phyloP scores from a whole-genome alignment of 2,797 vertebrate genomes.

The Coregonus ussuriensis region DNA sequence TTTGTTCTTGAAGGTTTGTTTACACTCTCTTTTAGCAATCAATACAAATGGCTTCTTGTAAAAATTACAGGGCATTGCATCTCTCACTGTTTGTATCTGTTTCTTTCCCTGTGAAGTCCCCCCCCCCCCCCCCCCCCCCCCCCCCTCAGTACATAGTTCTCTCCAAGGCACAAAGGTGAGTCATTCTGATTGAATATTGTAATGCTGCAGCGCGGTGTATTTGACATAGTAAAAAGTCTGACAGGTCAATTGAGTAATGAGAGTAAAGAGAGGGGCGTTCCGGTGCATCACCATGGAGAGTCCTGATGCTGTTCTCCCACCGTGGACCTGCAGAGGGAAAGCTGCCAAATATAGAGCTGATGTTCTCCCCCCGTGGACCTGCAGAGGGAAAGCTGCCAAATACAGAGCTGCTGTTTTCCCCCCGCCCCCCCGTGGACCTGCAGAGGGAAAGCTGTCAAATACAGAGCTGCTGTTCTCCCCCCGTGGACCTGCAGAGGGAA shows the following conservation, averaged over 20 bases:
- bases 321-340: neutral
- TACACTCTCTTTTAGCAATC: neutral
- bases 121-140: neutral
- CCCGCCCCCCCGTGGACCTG: no score
- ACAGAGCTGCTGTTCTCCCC: no score
- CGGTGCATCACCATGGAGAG: neutral
- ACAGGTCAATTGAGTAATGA: slow-evolving; percentile 9
- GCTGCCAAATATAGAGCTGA: neutral
- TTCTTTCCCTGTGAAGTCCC: neutral
- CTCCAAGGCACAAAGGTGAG: neutral
- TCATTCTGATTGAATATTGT: neutral
- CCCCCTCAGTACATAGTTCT: neutral
- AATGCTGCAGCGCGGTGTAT: neutral
- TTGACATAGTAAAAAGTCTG: neutral
- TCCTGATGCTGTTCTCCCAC: neutral
- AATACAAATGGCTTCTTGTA: neutral
- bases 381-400: no score
- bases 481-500: no score
- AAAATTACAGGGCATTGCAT: neutral
- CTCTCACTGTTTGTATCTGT: neutral
- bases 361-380: no score
- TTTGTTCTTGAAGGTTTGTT: neutral
- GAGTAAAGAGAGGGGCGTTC: neutral
- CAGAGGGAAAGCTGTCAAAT: no score
- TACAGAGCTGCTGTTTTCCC: no score